phyloP scores from a whole-genome alignment of 2,113 vertebrate genomes.

The Bettongia penicillata region DNA sequence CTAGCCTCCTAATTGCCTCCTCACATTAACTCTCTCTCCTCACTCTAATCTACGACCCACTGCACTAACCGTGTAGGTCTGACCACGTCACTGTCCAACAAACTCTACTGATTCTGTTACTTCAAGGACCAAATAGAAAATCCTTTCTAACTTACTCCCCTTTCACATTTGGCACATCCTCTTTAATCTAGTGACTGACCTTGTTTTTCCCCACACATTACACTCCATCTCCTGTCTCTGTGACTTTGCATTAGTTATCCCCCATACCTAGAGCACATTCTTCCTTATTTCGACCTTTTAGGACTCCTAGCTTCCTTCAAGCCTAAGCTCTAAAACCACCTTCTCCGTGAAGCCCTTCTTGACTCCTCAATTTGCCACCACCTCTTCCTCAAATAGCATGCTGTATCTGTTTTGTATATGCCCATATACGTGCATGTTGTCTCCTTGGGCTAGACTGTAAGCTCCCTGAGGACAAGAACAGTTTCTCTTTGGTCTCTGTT shows the following conservation, averaged over 20 bases:
- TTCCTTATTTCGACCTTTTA: neutral
- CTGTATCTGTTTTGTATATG: neutral
- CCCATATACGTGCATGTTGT: neutral
- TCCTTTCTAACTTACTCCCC: neutral
- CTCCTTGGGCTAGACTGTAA: neutral
- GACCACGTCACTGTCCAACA: neutral
- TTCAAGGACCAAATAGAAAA: neutral
- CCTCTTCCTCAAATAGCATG: neutral
- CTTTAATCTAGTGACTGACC: neutral
- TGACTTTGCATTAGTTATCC: neutral
- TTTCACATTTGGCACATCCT: neutral
- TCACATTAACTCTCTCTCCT: neutral
- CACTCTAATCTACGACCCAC: neutral
- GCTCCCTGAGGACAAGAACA: neutral
- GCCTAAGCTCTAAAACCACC: neutral
- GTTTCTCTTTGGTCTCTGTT: neutral
- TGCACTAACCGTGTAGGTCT: neutral
- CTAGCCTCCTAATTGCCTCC: neutral
- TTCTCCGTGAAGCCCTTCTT: neutral
- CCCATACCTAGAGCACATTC: neutral
- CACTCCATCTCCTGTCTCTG: neutral
- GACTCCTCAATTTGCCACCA: neutral
- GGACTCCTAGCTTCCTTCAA: neutral
- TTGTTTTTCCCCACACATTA: neutral
- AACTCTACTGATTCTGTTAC: neutral